These are phyloP conservation scores for Meleagris gallopavo DNA, from an alignment of 2,113 vertebrate genomes.

Conservation along the genomic window DNA sequence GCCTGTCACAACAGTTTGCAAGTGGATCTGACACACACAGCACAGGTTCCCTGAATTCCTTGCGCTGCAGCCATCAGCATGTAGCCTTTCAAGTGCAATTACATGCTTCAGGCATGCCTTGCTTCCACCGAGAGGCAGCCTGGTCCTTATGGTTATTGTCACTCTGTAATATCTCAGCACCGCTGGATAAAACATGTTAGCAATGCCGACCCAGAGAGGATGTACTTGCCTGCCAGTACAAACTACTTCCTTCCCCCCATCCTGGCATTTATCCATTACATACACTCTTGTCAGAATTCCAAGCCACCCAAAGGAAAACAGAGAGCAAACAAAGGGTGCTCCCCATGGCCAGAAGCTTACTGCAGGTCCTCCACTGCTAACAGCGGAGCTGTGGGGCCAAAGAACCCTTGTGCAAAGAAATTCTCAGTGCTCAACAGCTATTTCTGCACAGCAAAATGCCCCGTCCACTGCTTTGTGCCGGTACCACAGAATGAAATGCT, in stretches of 20 bases:
- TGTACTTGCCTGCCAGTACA: not conserved
- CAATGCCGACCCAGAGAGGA: not conserved
- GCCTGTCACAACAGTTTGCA: not conserved
- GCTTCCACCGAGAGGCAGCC: not conserved
- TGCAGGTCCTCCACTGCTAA: not conserved
- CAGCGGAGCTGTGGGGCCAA: not conserved
- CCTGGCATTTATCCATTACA: not conserved
- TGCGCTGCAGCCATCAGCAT: rapidly evolving
- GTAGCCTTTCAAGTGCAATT: not conserved
- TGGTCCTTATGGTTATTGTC: not conserved
- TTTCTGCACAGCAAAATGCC: not conserved
- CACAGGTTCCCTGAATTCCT: not conserved
- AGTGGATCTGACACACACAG: not conserved
- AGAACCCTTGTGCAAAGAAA: not conserved
- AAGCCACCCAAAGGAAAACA: not conserved
- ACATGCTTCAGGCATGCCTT: not conserved
- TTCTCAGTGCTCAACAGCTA: not conserved
- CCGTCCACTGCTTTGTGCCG: not conserved
- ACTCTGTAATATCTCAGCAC: not conserved
- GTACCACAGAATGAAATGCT: not conserved
- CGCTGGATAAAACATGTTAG: not conserved
- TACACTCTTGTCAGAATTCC: not conserved
- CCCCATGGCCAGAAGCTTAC: not conserved
- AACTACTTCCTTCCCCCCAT: not conserved
- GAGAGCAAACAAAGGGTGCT: not conserved